Percentiles rank a stretch among this genome's conserved stretches.
These are phyloP conservation scores for Drosophila pachea DNA, from an alignment of 1,140 invertebrate genomes.

Conservation along the genomic window DNA sequence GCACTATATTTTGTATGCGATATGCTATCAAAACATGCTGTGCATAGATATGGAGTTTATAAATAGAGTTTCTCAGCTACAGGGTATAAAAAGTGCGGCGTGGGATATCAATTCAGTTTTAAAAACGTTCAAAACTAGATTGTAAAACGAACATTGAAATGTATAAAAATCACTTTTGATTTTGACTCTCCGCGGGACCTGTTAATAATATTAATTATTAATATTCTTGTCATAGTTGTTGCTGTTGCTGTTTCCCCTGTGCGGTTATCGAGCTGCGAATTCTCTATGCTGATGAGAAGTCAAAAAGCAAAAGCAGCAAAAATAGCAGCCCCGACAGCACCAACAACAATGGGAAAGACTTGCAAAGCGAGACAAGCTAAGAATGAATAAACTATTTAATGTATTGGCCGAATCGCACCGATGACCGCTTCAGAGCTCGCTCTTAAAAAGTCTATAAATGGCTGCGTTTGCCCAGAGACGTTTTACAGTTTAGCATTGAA, in stretches of 20 bases:
- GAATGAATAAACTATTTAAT: conserved; percentile 75
- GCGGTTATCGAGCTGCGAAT: conserved; percentile 43
- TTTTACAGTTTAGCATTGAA: conserved; percentile 79
- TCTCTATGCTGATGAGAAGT: conserved; percentile 52
- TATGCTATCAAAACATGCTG: too few relatives aligned
- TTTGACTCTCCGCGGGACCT: conserved; percentile 59
- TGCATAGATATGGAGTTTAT: too few relatives aligned
- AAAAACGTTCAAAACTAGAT: conserved; percentile 35
- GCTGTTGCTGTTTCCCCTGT: conserved; percentile 22
- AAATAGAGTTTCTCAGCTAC: too few relatives aligned
- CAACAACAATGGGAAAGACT: conserved; percentile 18
- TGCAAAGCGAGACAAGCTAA: conserved; percentile 60
- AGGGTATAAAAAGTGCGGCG: not conserved
- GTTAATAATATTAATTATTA: conserved; percentile 78
- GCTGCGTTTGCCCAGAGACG: conserved; percentile 71
- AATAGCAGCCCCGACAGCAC: conserved; percentile 28
- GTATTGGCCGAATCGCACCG: conserved; percentile 42
- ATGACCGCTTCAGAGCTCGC: conserved; percentile 22
- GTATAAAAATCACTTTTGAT: conserved; percentile 71
- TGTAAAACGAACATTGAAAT: conserved; percentile 47
- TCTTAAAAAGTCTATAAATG: conserved; percentile 74
- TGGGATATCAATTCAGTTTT: not conserved
- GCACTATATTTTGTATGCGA: too few relatives aligned
- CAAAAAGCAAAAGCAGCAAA: conserved; percentile 34
- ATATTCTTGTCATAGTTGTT: conserved; percentile 53